These are phyloP conservation scores for Colletes gigas DNA, from an alignment of 1,140 invertebrate species.

Conservation along the genomic window DNA sequence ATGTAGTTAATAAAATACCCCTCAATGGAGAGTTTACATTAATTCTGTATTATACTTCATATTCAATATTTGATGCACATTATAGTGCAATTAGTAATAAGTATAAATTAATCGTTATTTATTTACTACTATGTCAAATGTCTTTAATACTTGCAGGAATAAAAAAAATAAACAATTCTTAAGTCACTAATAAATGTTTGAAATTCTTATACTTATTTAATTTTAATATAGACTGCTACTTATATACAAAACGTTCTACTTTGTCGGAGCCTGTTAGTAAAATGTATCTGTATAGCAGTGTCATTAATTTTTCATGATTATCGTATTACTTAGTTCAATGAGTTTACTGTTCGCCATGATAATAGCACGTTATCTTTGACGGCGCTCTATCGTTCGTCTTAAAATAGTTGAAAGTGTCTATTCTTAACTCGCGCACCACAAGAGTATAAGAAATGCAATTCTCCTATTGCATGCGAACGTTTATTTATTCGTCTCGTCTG, in stretches of 20 bases:
- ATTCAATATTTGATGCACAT: too few species aligned
- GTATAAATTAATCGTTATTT: too few species aligned
- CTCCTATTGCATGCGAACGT: slow-evolving; percentile 17
- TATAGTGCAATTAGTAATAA: too few species aligned
- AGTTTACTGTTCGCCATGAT: neutral
- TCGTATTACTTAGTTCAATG: neutral
- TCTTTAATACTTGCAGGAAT: too few species aligned
- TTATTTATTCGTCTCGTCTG: slow-evolving; percentile 14
- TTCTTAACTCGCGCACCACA: slow-evolving; percentile 23
- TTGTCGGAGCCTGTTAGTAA: neutral
- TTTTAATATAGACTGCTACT: too few species aligned
- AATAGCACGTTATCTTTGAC: slow-evolving; percentile 20
- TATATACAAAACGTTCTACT: neutral
- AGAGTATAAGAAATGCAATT: slow-evolving; percentile 30
- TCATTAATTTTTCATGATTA: neutral
- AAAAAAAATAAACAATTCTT: too few species aligned
- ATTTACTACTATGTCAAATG: too few species aligned
- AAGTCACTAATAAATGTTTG: too few species aligned
- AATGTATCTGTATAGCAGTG: neutral
- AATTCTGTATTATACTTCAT: too few species aligned
- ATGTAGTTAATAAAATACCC: neutral
- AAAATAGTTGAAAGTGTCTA: slow-evolving; percentile 29
- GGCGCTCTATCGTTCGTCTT: slow-evolving; percentile 2
- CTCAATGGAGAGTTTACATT: neutral
- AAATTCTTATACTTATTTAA: too few species aligned